phyloP scores from a whole-genome alignment of 2,797 vertebrate genomes.

The Microhierax caerulescens region DNA sequence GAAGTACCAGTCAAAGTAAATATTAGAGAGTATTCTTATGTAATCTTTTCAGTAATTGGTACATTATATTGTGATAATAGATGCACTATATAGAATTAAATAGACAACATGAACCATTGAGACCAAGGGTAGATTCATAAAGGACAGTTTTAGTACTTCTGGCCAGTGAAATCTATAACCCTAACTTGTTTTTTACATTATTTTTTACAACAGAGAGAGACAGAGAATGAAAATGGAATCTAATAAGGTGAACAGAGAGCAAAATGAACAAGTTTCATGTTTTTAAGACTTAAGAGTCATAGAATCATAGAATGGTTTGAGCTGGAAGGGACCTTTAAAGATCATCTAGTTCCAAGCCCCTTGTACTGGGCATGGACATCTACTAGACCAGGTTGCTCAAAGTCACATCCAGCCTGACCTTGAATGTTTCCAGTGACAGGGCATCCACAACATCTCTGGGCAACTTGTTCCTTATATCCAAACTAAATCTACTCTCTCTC shows the following conservation, averaged over 20 bases:
- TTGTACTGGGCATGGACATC: background rate
- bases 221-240: background rate
- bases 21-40: background rate
- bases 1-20: background rate
- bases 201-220: background rate
- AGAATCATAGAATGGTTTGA: background rate
- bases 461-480: background rate
- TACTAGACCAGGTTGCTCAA: background rate
- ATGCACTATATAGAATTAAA: background rate
- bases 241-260: background rate
- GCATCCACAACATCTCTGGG: background rate
- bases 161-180: background rate
- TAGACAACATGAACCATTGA: background rate
- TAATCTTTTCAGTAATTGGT: background rate
- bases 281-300: background rate
- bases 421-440: background rate
- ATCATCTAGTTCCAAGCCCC: background rate
- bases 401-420: background rate
- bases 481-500: too few species aligned
- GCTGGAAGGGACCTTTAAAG: background rate
- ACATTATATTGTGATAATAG: background rate
- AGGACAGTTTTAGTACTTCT: background rate
- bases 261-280: background rate
- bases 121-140: background rate
- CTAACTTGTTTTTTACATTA: background rate